phyloP scores from a whole-genome alignment of 2,888 invertebrate genomes.

The Boloria selene region DNA sequence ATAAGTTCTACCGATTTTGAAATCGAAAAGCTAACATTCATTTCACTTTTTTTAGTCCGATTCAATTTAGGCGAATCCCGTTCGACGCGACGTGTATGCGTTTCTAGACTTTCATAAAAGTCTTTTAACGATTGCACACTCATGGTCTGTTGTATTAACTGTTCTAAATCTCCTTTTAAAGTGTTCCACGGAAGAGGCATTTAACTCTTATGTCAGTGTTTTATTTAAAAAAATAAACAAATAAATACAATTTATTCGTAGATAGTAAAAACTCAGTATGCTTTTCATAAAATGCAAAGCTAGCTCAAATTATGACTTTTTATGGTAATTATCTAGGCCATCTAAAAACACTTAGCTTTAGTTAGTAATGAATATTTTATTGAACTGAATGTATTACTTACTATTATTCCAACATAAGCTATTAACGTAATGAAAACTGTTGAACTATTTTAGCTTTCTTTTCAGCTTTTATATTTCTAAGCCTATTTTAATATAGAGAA shows the following conservation, averaged over 20 bases:
- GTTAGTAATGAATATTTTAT: conserved; percentile 15
- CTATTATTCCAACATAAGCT: conserved; percentile 2
- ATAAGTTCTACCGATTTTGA: conserved; percentile 30
- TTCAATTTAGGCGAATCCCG: conserved; percentile 17
- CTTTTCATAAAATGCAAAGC: no score
- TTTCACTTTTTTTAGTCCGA: conserved; percentile 14
- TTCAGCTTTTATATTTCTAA: conserved; percentile 3
- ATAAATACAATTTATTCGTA: no score
- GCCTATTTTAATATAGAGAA: no score
- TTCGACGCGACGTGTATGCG: not conserved
- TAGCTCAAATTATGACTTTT: not conserved
- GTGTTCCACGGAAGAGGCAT: no score
- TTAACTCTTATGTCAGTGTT: no score
- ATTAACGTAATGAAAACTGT: conserved; percentile 11
- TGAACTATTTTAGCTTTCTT: not conserved
- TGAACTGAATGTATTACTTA: conserved; percentile 2
- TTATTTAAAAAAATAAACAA: no score
- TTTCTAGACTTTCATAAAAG: conserved; percentile 4
- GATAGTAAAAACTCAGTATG: no score
- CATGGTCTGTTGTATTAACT: not conserved
- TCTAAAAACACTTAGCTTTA: not conserved
- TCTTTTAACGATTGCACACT: conserved; percentile 1
- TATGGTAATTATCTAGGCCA: not conserved
- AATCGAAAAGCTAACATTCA: conserved; percentile 15
- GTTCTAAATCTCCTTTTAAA: not conserved